Evolutionary conservation across 2,113 vertebrate species (phyloP).

Genomic region (Oryctolagus cuniculus): mOryCun1.1 NC_091438.1:82966001-82966500

Average conservation of each 20-base stretch:
- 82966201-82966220: background rate
- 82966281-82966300: background rate
- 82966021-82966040: background rate
- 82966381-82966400: no score
- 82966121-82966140: background rate
- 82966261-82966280: background rate
- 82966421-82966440: background rate
- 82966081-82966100: background rate
- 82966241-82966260: background rate
- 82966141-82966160: background rate
- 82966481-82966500: background rate
- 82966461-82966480: background rate
- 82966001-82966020: background rate
- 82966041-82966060: background rate
- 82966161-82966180: background rate
- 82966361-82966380: no score
- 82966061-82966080: background rate
- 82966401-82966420: no score
- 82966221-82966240: background rate
- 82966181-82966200: background rate
- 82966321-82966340: background rate
- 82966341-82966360: background rate
- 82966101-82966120: slow-evolving; percentile 3
- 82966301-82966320: background rate
- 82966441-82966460: slow-evolving; percentile 16